Evolutionary conservation across 2,888 invertebrate genomes (phyloP).

Genomic region (Bellardia pandia): DNA sequence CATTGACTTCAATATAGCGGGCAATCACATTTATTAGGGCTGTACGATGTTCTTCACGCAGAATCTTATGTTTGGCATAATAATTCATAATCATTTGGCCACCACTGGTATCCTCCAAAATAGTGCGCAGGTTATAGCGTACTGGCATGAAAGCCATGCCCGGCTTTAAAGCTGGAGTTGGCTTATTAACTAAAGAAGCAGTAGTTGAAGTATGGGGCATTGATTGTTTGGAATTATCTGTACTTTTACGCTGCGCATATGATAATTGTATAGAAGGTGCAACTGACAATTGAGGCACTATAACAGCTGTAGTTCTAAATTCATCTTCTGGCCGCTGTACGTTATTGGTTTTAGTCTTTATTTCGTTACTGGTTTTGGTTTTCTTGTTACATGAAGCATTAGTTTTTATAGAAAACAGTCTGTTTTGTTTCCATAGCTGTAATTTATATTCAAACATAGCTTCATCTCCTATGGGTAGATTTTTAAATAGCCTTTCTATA

Average conservation of each 20-base stretch:
- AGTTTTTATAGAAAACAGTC: background rate
- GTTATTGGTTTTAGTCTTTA: background rate
- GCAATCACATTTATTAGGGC: slow-evolving; percentile 64
- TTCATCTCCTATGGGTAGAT: slow-evolving; percentile 60
- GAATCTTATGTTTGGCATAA: slow-evolving; percentile 64
- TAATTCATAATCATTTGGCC: slow-evolving; percentile 62
- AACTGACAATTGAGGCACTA: slow-evolving; percentile 37
- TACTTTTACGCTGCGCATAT: background rate
- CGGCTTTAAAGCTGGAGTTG: background rate
- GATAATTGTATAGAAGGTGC: slow-evolving; percentile 4
- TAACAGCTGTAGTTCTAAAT: slow-evolving; percentile 22
- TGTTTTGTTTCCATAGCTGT: slow-evolving; percentile 56
- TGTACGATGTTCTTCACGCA: slow-evolving; percentile 67
- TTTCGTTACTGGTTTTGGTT: background rate
- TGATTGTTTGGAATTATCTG: background rate
- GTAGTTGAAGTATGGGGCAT: background rate
- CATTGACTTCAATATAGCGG: slow-evolving; percentile 64
- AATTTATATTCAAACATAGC: slow-evolving; percentile 62
- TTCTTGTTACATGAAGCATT: background rate
- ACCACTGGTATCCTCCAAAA: slow-evolving; percentile 62
- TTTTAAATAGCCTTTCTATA: slow-evolving; percentile 56
- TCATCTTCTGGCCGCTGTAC: slow-evolving; percentile 13
- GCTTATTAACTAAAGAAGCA: background rate
- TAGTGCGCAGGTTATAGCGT: slow-evolving; percentile 53
- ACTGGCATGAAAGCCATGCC: slow-evolving; percentile 25